Evolutionary conservation across 2,888 invertebrate genomes (phyloP), one percentile per base, ranked within the genome.

Genomic region (Phaonia tiefii): DNA sequence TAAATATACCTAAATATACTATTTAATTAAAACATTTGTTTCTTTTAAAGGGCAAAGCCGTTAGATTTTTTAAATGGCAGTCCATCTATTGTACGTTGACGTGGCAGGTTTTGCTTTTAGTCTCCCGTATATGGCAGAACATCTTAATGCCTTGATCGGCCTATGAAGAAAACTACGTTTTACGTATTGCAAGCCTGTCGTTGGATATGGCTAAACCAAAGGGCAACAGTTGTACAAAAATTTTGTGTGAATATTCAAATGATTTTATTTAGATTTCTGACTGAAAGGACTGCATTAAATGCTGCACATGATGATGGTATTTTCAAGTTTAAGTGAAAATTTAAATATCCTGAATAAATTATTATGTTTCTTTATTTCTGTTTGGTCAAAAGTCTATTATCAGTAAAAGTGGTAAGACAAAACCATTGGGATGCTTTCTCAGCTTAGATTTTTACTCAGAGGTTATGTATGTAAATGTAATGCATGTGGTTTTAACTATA

Each of bases 51-150:
- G 91, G 92, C 22, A 91, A 91, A 85, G 93, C 95, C 1, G 91
- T 93, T 60, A 95, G 93, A 0, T 96, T 95, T 89, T 93, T 94
- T 95, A 95, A 95, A 93, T 94, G 0, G 94, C 93, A 0, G 92
- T 93, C 31, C 91, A 96, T 70, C 93, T 92, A 51, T 96, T 95
- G 90, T 94, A 95, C 0, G 94, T 95, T 37, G 96, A 96, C 88
- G 96, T 96, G 96, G 96, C 96, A 1, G 95, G 95, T 0, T 96
- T 96, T 90, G 95, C 95, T 1, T 92, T 96, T n/a, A 94, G 93
- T 89, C 89, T 95, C 11, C 90, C 92, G 37, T 92, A 92, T 85
- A 89, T 95, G 75, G 81, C 89, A 0, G 86, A 90, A 86, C 92
- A 92, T 79, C 93, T 93, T 0, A 91, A 93, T 67, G 94, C 93